Base-by-base conservation (phyloP, 30 jellyfish, hydroid and myxozoan species). In the Cassiopea andromeda region DNA sequence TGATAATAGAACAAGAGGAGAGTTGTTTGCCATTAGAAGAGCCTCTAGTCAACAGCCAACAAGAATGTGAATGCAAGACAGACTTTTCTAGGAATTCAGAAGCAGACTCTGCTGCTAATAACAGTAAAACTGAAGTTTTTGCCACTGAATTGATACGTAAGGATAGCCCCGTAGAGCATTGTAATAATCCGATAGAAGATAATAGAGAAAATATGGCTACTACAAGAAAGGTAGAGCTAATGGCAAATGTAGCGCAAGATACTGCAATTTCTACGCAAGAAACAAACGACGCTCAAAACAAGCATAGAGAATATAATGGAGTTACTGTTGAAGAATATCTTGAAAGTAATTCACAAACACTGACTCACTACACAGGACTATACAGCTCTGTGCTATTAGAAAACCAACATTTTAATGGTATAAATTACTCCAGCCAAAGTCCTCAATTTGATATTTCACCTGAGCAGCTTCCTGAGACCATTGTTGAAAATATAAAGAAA, bases 311-410 rank as follows among this genome's bases (percentile, higher is more conserved):
- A 10, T 16, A 38, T 13, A 17, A 47, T 72, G 81, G 50, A 1
- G 38, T 72, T 48, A 72, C 48, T 72, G 81, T 72, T 13, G 81
- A 72, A 72, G 81, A 72, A 38, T 72, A 72, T 72, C 50, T 72
- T 27, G 50, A 72, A 10, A 27, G 47, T 1, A 27, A 49, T 72
- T 72, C 54, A 17, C 81, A 68, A 7, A 18, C 7, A 72, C 60
- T 10, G 50, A 15, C 77, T 68, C 8, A 68, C 77, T 15, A 60
- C n/a, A 60, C 14, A 60, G 72, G 14, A 15, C 38, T 27, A 0
- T 27, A 27, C 38, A 27, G 38, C 38, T 27, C 38, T 54, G 64
- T 54, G 64, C 12, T 54, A 3, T 10, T 54, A 10, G 64, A 54
- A 54, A 54, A 54, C 12, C 64, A 54, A 54, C 64, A 6, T 10